Evolutionary conservation across 1,140 invertebrate genomes (phyloP), one percentile per base, ranked within the genome.

Genomic region (Lethocerus indicus): DNA sequence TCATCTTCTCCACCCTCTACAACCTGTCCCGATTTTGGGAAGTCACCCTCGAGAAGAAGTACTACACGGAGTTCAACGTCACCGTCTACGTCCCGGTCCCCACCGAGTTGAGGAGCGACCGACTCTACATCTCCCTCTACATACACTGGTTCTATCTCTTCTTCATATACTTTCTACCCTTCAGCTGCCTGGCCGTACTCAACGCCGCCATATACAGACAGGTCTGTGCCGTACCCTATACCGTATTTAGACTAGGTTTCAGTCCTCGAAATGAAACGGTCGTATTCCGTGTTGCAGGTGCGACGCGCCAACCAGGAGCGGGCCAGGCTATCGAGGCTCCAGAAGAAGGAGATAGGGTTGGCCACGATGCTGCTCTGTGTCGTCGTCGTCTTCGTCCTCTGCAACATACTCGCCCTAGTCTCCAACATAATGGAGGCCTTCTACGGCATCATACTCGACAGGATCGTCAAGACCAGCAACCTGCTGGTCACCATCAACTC

Each of bases 401-500:
- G 91, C 62, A 95, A 96, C 67, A 75, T 94, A 27, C 72, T 93
- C 28, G 86, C 91, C 0, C 69, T 95, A 26, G 79, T 91, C 2
- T 81, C 85, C 55, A 95, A 95, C 67, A 78, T 92, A 21, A 72
- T 84, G 50, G 89, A 92, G 62, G 78, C 77, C 18, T 84, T 82
- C 60, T 73, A 72, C 59, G 73, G 75, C 29, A 79, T 67, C 51
- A 71, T 72, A 53, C 61, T 78, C 58, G 69, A 88, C 60, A 75
- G 86, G 39, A 67, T 96, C 40, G 83, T 95, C 6, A 88, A 84
- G 58, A 71, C 74, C 6, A 83, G 84, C 55, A 95, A 97, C 64
- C 74, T 96, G n/a, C 70, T 96, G 25, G 89, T 96, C 12, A 94
- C 87, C 24, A 81, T 96, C 57, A 97, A 97, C 68, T 94, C 89